Evolutionary conservation across 2,888 invertebrate genomes (phyloP), one percentile per base, ranked within the genome.

Genomic region (Mythimna pallens): DNA sequence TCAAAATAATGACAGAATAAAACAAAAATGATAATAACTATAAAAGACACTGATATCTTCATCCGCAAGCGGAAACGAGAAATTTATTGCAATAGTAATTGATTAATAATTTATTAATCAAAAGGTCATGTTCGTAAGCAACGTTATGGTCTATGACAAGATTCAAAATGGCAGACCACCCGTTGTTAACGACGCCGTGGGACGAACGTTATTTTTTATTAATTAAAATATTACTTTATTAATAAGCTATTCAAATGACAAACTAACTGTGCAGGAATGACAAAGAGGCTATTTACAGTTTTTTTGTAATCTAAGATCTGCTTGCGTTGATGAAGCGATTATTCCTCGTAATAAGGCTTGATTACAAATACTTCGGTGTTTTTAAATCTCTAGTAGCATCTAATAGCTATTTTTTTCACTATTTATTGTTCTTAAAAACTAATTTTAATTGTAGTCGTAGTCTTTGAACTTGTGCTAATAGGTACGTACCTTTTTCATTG

Each of bases 191-290:
- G 36, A 54, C 68, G 61, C 20, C 34, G 86, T 86, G 86, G 87
- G 85, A 40, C 30, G 73, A 63, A 79, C 63, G 58, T 83, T 74
- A 82, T 70, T 70, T 65, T 65, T 66, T 68, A 68, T 77, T 86
- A 80, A 86, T 87, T 86, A 84, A 82, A 74, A 81, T 70, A 78
- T 85, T 70, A 74, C 70, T 83, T 81, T 74, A 77, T 79, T 85
- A 81, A 72, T 75, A 70, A 72, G 70, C 64, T 54, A 75, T 86
- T 70, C 43, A 50, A 63, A 65, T 78, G 61, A 76, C 84, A 66
- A 65, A 20, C 72, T 78, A 61, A 66, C 73, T 73, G 73, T 82
- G 65, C 10, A 30, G 34, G 6, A 57, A 40, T 80, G 61, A 64
- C 43, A 17, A 34, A 66, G 47, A 47, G 12, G 3, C 40, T 43